These are phyloP conservation scores for Amphiprion ocellaris DNA, from an alignment of 2,113 vertebrate species.

Conservation along the genomic window DNA sequence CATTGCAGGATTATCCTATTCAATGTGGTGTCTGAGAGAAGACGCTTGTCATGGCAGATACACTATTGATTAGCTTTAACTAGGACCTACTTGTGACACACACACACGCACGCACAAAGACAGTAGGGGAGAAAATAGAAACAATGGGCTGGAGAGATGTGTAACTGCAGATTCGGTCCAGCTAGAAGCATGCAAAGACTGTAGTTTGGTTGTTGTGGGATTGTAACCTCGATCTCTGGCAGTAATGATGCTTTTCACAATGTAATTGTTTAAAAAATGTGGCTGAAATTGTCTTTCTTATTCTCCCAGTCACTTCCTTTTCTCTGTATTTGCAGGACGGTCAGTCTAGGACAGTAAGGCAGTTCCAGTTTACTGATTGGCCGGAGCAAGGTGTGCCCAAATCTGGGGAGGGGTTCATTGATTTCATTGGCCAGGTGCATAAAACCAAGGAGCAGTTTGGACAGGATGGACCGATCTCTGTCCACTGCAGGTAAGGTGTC, in stretches of 20 bases:
- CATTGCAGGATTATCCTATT: conserved; percentile 80
- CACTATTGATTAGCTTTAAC: conserved; percentile 83
- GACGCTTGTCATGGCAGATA: conserved; percentile 75
- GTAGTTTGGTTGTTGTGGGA: no score
- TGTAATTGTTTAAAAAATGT: neutral
- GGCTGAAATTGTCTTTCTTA: neutral
- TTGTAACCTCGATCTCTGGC: no score
- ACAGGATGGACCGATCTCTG: conserved; percentile 97
- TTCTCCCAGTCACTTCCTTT: neutral
- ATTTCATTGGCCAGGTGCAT: conserved; percentile 98
- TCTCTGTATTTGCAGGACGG: conserved; percentile 87
- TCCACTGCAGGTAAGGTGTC: conserved; percentile 94
- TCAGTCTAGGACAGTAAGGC: conserved; percentile 96
- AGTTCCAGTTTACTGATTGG: conserved; percentile 99
- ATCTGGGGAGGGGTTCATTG: conserved; percentile 97
- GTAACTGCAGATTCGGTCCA: conserved; percentile 1
- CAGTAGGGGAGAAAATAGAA: conserved; percentile 29
- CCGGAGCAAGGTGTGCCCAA: conserved; percentile 97
- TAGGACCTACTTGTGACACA: conserved; percentile 55
- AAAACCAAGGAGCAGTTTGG: conserved; percentile 99
- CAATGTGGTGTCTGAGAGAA: conserved; percentile 79
- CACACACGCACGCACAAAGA: conserved; percentile 22
- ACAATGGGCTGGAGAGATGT: conserved; percentile 12
- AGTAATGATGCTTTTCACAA: no score
- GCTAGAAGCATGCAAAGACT: no score